Evolutionary conservation across 2,113 vertebrate species (phyloP).

Genomic region (Laterallus jamaicensis): DNA sequence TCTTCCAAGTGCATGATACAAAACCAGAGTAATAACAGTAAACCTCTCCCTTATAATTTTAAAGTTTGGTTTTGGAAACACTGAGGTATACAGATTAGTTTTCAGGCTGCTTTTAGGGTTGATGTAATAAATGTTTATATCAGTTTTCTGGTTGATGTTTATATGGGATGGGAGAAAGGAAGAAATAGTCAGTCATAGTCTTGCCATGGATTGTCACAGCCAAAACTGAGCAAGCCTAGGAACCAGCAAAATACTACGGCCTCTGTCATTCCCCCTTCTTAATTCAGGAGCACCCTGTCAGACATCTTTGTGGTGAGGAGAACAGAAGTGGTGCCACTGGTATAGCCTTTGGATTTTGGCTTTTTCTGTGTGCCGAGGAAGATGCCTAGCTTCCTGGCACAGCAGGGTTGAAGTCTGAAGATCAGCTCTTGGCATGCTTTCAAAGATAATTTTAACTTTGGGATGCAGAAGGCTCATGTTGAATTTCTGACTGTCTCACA

Average conservation of each 20-base stretch:
- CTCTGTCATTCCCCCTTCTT: not conserved
- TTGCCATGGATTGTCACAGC: not conserved
- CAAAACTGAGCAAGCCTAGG: not conserved
- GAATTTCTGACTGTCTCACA: not conserved
- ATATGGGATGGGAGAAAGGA: not conserved
- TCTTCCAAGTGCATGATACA: not conserved
- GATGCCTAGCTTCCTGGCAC: not conserved
- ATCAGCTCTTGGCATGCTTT: not conserved
- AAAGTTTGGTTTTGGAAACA: not conserved
- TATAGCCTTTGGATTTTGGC: not conserved
- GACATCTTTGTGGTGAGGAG: not conserved
- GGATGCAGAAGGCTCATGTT: not conserved
- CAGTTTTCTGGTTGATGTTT: not conserved
- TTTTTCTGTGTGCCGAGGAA: not conserved
- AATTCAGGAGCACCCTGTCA: not conserved
- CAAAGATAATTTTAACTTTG: not conserved
- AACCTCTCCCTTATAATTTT: not conserved
- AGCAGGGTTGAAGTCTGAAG: not conserved
- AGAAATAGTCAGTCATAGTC: not conserved
- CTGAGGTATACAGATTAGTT: not conserved
- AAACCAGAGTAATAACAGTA: not conserved
- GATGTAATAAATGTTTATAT: not conserved
- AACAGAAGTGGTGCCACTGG: not conserved
- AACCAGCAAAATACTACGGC: not conserved
- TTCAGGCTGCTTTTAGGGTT: not conserved